Base-by-base conservation (phyloP, 2,113 vertebrate species). In the Tragelaphus imberbis region DNA sequence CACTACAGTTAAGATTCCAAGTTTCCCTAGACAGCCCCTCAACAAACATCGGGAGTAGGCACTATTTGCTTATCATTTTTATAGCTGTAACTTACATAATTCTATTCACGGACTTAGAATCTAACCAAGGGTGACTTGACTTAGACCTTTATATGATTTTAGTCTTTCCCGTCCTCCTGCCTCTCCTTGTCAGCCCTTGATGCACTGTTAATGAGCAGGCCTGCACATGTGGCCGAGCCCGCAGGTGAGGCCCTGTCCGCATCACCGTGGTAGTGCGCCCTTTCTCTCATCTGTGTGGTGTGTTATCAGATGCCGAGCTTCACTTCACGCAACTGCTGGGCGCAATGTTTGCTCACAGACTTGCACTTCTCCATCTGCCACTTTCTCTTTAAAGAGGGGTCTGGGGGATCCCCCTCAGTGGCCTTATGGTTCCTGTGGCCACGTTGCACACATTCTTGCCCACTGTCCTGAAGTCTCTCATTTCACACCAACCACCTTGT, bases 161-260 rank as follows among this genome's bases (percentile, higher is more conserved):
- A 3, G 4, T 47, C 88, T 71, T 63, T 63, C 23, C 23, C 9
- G 12, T 15, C n/a, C 13, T 58, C 6, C 5, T 44, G 27, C 6
- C 21, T 17, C n/a, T 10, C 61, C 40, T 53, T 13, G 33, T 88
- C 79, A 23, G 19, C 19, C 13, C 51, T 47, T 65, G 5, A 23
- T 65, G 30, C 0, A 3, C 58, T n/a, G 30, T 58, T 15, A 28
- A 3, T 44, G 16, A 55, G 61, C 6, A 16, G 80, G n/a, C 17
- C 1, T 27, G 25, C 5, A 6, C 5, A 0, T 1, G 13, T 21
- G 33, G 28, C 56, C 14, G 13, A 0, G 0, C 1, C 5, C 49
- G 17, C 58, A 49, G 4, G 4, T 23, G 71, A 14, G 11, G 58
- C 61, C 11, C 11, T 36, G 16, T 40, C 2, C 0, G 1, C 14